A percentile compares a stretch with the other conserved stretches of the same genome.
Conservation (phyloP, 1,140 invertebrate genomes). For the Schlechtendalia chinensis region DNA sequence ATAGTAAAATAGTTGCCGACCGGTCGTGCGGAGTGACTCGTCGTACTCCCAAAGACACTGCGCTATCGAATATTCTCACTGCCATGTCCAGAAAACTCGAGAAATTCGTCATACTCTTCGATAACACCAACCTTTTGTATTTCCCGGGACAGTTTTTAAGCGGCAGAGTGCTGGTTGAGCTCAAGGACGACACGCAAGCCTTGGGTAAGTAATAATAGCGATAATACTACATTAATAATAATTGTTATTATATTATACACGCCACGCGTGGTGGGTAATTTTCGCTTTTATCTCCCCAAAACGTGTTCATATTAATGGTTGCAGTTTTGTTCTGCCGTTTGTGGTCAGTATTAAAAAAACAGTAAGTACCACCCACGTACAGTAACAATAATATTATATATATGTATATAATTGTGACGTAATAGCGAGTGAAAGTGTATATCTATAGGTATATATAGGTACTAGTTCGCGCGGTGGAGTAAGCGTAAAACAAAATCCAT, state of each 20-base stretch:
- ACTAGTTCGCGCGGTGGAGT: neutral
- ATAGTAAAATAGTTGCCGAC: neutral
- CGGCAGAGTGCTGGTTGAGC: slow-evolving; percentile 84
- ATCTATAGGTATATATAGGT: neutral
- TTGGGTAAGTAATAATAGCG: slow-evolving; percentile 61
- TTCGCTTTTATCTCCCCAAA: neutral
- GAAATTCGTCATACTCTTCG: slow-evolving; percentile 90
- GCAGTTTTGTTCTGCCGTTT: no score
- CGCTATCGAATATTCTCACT: neutral
- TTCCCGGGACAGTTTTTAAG: slow-evolving; percentile 90
- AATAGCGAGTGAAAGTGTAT: slow-evolving; percentile 27
- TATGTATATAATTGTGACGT: neutral
- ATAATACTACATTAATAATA: neutral
- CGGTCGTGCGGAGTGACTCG: neutral
- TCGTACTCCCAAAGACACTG: neutral
- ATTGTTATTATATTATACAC: neutral
- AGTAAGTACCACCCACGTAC: neutral
- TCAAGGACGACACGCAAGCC: slow-evolving; percentile 89
- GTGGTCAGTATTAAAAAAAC: neutral
- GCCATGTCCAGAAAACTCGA: slow-evolving; percentile 80
- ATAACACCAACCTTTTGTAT: slow-evolving; percentile 88
- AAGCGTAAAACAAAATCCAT: slow-evolving; percentile 9
- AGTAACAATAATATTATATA: neutral
- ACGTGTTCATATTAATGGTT: no score
- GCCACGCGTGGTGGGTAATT: neutral